These are phyloP conservation scores for Propithecus perrieri DNA, from an alignment of 2,797 vertebrate species.

Conservation along the genomic window DNA sequence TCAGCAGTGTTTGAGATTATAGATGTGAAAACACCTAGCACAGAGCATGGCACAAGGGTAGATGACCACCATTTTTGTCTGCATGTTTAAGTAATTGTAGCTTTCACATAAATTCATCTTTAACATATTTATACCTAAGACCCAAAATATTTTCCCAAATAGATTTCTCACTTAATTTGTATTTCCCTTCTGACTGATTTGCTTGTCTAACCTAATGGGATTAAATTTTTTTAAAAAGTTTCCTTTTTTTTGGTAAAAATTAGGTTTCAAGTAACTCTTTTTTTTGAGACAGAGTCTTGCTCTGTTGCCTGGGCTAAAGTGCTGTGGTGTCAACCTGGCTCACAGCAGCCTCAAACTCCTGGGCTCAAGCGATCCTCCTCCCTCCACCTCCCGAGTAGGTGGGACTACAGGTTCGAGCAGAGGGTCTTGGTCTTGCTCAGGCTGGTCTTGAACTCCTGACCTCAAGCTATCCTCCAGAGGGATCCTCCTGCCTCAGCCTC, in stretches of 20 bases:
- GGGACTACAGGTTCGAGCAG: too few relatives aligned
- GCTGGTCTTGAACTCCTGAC: too few relatives aligned
- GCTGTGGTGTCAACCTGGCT: too few relatives aligned
- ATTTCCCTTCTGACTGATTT: constrained; percentile 40
- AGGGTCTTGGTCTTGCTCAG: too few relatives aligned
- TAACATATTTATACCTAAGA: neutral
- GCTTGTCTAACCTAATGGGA: constrained; percentile 22
- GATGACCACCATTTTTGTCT: neutral
- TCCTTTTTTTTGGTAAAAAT: neutral
- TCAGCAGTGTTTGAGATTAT: neutral
- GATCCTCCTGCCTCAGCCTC: too few relatives aligned
- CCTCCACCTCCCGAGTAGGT: too few relatives aligned
- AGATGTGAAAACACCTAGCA: neutral
- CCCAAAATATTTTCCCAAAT: neutral
- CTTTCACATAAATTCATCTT: constrained; percentile 8
- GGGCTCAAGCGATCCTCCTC: too few relatives aligned
- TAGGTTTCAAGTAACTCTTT: neutral
- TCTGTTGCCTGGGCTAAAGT: too few relatives aligned
- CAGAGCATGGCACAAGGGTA: neutral
- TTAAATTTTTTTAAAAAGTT: neutral
- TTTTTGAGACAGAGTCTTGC: too few relatives aligned
- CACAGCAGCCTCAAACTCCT: too few relatives aligned
- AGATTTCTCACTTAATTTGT: constrained; percentile 10
- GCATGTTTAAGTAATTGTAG: constrained; percentile 27
- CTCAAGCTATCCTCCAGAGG: too few relatives aligned